These are phyloP conservation scores for Lepilemur ruficaudatus DNA, from an alignment of 2,797 vertebrate genomes.

Conservation along the genomic window DNA sequence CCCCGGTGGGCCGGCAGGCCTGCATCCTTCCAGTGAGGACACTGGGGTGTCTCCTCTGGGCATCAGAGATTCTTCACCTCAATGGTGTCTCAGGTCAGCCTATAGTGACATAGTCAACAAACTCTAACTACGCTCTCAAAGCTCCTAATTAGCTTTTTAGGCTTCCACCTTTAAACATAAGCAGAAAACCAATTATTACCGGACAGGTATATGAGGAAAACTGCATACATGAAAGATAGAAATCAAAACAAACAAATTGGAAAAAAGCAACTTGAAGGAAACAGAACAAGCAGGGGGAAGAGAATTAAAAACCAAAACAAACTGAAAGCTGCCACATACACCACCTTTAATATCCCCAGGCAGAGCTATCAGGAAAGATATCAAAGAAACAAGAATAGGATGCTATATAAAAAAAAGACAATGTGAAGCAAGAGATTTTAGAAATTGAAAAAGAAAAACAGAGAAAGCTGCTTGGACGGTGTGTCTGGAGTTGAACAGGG, in stretches of 20 bases:
- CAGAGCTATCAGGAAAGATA: background rate
- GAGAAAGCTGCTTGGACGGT: background rate
- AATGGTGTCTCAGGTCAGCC: background rate
- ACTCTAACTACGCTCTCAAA: background rate
- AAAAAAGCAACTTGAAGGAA: background rate
- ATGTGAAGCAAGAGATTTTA: background rate
- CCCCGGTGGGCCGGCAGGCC: background rate
- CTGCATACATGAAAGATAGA: background rate
- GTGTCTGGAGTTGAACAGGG: background rate
- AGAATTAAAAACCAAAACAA: background rate
- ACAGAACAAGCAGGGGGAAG: background rate
- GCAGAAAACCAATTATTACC: background rate
- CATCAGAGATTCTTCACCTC: background rate
- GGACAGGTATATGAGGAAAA: background rate
- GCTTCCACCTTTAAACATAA: background rate
- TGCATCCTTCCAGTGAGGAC: background rate
- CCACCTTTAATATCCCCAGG: background rate
- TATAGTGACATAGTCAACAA: background rate
- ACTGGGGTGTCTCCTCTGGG: background rate
- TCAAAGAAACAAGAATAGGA: background rate
- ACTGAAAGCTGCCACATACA: background rate
- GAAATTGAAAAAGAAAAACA: background rate
- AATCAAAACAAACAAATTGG: background rate
- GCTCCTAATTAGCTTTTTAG: background rate
- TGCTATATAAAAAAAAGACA: background rate